A percentile compares a stretch with the other conserved stretches of the same genome.
phyloP scores from a whole-genome alignment of 2,797 vertebrate genomes.

The Taenioides sp. region DNA sequence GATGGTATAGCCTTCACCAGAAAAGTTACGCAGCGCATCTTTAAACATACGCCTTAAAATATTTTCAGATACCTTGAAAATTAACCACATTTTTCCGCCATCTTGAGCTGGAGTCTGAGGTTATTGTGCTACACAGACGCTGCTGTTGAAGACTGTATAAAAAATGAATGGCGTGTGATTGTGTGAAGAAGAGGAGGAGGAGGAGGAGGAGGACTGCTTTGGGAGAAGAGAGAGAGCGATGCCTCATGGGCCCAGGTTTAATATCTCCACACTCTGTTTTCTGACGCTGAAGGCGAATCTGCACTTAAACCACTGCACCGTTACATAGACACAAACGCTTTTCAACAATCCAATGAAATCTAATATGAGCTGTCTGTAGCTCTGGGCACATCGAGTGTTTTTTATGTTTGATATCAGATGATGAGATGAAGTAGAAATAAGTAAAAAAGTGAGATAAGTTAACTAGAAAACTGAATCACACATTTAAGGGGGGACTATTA shows the following conservation, averaged over 20 bases:
- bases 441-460: not conserved
- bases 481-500: no score
- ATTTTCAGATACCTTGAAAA: not conserved
- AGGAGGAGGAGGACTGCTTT: slow-evolving; percentile 44
- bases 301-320: not conserved
- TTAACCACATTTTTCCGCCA: not conserved
- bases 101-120: not conserved
- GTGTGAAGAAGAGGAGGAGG: slow-evolving; percentile 42
- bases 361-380: not conserved
- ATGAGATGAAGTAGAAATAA: not conserved
- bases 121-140: not conserved
- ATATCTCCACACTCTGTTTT: slow-evolving; percentile 42
- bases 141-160: slow-evolving; percentile 40
- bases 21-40: no score
- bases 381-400: not conserved
- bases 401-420: not conserved
- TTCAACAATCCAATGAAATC: not conserved
- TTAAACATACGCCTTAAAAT: no score
- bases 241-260: slow-evolving; percentile 43
- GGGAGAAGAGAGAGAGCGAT: slow-evolving; percentile 18
- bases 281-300: slow-evolving; percentile 3
- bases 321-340: not conserved
- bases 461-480: no score
- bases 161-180: slow-evolving; percentile 65
- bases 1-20: no score